A percentile compares a stretch with the other conserved stretches of the same genome.
These are phyloP conservation scores for Volucella zonaria DNA, from an alignment of 2,888 invertebrate species.

Conservation along the genomic window DNA sequence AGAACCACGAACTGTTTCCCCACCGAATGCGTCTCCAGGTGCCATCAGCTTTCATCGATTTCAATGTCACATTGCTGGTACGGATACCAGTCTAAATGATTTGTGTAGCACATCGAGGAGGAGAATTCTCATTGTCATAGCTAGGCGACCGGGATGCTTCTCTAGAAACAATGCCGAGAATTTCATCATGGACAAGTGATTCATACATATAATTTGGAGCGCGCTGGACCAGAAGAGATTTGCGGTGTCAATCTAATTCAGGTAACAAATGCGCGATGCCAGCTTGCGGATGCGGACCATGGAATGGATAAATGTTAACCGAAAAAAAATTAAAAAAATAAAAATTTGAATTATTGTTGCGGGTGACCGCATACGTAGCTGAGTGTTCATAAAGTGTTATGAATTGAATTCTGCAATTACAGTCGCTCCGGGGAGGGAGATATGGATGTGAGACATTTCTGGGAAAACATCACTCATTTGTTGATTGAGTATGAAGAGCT, in stretches of 20 bases:
- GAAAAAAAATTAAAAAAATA: background rate
- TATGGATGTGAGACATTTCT: slow-evolving; percentile 16
- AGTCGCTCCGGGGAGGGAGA: background rate
- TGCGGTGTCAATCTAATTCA: slow-evolving; percentile 15
- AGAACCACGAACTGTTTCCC: slow-evolving; percentile 42
- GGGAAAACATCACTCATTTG: slow-evolving; percentile 16
- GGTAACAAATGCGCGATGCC: slow-evolving; percentile 43
- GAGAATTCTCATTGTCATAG: slow-evolving; percentile 46
- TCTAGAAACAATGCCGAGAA: slow-evolving; percentile 54
- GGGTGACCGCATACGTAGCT: slow-evolving; percentile 46
- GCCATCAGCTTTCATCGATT: slow-evolving; percentile 34
- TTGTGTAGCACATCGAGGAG: slow-evolving; percentile 55
- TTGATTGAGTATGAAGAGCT: background rate
- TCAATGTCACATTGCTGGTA: slow-evolving; percentile 63
- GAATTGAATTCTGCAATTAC: slow-evolving; percentile 54
- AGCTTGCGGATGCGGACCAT: slow-evolving; percentile 45
- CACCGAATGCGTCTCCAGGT: slow-evolving; percentile 17
- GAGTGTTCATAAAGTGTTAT: slow-evolving; percentile 54
- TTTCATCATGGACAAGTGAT: slow-evolving; percentile 19
- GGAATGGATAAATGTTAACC: slow-evolving; percentile 5
- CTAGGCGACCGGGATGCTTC: slow-evolving; percentile 29
- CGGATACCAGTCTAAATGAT: slow-evolving; percentile 32
- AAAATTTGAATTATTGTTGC: slow-evolving; percentile 14
- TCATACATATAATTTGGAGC: slow-evolving; percentile 23
- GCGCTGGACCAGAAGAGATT: slow-evolving; percentile 48